Percentiles rank a stretch among this genome's conserved stretches.
Conservation (phyloP, 1,140 invertebrate genomes). For the Ruditapes philippinarum region DNA sequence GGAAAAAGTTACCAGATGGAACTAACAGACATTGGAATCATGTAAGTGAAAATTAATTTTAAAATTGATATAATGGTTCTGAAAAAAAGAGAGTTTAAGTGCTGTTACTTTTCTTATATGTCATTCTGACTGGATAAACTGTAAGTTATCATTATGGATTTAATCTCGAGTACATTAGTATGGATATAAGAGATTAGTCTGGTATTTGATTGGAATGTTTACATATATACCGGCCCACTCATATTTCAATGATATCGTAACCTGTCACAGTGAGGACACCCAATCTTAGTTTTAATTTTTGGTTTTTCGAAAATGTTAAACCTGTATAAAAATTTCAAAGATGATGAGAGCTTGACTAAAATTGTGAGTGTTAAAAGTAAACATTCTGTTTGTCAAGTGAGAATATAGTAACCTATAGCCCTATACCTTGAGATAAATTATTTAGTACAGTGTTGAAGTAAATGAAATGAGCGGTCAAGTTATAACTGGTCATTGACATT, state of each 20-base stretch:
- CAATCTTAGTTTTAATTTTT: neutral
- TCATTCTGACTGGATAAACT: neutral
- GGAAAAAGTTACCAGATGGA: conserved; percentile 93
- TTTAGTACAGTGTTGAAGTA: too few relatives aligned
- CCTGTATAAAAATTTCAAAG: too few relatives aligned
- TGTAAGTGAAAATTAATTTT: conserved; percentile 89
- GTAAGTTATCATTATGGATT: neutral
- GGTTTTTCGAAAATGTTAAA: too few relatives aligned
- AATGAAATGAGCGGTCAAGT: too few relatives aligned
- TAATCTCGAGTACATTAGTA: neutral
- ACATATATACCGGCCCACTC: neutral
- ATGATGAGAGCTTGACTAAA: too few relatives aligned
- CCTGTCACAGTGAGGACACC: neutral
- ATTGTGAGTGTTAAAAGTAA: too few relatives aligned
- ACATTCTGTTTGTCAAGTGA: too few relatives aligned
- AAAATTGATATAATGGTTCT: too few relatives aligned
- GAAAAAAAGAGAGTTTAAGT: too few relatives aligned
- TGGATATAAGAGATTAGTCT: neutral
- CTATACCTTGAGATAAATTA: too few relatives aligned
- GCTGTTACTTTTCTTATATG: neutral
- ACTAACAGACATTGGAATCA: conserved; percentile 94
- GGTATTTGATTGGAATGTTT: conserved; percentile 40
- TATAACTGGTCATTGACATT: neutral
- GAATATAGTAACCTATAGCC: too few relatives aligned
- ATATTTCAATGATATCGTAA: neutral